Conservation (phyloP, 2,888 invertebrate species). For the Chironomus tentans region DNA sequence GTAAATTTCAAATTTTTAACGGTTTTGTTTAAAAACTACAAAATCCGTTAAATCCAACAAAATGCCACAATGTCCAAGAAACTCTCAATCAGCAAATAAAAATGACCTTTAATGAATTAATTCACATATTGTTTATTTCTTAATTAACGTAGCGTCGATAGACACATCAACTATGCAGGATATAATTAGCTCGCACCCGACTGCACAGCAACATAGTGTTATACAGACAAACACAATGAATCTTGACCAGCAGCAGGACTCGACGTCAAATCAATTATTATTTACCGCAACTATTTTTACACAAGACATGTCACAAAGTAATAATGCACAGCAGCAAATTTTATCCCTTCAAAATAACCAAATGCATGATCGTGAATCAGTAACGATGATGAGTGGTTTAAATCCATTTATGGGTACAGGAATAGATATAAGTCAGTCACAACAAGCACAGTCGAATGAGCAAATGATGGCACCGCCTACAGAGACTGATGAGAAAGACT, state of each 20-base stretch:
- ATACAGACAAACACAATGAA: conserved; percentile 17
- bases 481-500: background rate
- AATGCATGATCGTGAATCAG: background rate
- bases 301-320: conserved; percentile 10
- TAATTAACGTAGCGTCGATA: conserved; percentile 12
- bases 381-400: background rate
- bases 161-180: conserved; percentile 25
- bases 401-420: conserved; percentile 9
- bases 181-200: background rate
- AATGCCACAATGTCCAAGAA: too few species aligned
- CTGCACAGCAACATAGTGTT: conserved; percentile 12
- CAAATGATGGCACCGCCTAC: background rate
- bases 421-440: background rate
- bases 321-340: background rate
- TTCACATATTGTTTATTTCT: background rate
- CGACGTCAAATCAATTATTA: background rate
- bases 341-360: background rate
- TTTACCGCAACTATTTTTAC: conserved; percentile 21
- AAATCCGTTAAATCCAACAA: too few species aligned
- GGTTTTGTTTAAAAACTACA: too few species aligned
- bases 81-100: too few species aligned
- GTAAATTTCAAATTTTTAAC: too few species aligned
- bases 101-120: background rate
- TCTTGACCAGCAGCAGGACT: conserved; percentile 6
- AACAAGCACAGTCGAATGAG: background rate